These are phyloP conservation scores for Danio rerio DNA, from an alignment of 2,113 vertebrate species.

Conservation along the genomic window DNA sequence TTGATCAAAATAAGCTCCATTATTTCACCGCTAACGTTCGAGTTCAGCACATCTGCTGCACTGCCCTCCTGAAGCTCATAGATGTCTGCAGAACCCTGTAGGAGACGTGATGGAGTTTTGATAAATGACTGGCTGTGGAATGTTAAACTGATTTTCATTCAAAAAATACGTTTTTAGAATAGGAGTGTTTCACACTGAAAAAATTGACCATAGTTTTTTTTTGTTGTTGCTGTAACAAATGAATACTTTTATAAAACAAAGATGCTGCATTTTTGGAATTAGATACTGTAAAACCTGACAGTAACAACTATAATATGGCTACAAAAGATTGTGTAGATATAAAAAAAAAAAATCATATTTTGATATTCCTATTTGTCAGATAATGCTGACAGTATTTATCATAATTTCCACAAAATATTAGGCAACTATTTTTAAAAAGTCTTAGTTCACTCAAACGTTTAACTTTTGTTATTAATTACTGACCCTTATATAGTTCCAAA, in stretches of 20 bases:
- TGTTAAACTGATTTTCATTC: no score
- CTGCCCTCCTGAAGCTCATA: slow-evolving; percentile 84
- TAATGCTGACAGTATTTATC: neutral
- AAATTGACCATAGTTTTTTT: no score
- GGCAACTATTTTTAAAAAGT: neutral
- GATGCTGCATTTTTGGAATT: no score
- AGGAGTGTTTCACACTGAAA: no score
- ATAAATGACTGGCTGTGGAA: neutral
- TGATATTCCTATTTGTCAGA: neutral
- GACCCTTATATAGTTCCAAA: no score
- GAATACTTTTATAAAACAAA: neutral
- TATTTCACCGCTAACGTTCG: slow-evolving; percentile 83
- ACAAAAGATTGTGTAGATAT: neutral
- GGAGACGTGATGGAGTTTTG: neutral
- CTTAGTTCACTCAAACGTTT: no score
- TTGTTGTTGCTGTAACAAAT: no score
- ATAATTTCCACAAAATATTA: neutral
- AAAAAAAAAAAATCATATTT: neutral
- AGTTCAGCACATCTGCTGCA: slow-evolving; percentile 84
- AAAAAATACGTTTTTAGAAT: no score
- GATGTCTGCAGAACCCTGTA: slow-evolving; percentile 85
- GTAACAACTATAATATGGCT: neutral
- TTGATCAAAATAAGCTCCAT: slow-evolving; percentile 86
- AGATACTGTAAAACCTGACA: neutral
- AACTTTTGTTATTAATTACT: no score